These are phyloP conservation scores for Axinella damicornis DNA, from an alignment of 37 sponge, comb jelly and placozoan genomes.

Conservation along the genomic window DNA sequence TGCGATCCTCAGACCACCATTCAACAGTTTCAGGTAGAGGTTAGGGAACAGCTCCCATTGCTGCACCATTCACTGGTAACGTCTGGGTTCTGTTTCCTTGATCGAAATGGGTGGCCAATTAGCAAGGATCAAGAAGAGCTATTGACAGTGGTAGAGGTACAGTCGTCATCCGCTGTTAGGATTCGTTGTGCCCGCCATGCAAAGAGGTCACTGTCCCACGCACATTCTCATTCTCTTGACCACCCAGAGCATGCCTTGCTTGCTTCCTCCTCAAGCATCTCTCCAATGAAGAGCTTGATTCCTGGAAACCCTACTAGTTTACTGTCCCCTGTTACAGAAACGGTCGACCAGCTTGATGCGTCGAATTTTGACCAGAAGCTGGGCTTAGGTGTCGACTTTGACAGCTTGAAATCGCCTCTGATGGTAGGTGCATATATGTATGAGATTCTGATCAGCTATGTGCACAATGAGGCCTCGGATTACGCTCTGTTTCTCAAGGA, in stretches of 20 bases:
- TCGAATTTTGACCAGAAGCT: not conserved
- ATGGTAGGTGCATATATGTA: too few relatives aligned
- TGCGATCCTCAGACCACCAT: conserved; percentile 22
- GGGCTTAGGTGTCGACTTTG: not conserved
- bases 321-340: not conserved
- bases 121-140: conserved; percentile 48
- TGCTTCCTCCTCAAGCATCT: not conserved
- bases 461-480: conserved; percentile 66
- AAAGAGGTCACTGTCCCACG: not conserved
- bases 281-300: too few relatives aligned
- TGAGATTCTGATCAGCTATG: conserved; percentile 86
- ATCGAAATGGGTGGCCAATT: conserved; percentile 86
- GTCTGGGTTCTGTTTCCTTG: conserved; percentile 44
- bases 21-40: conserved; percentile 21
- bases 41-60: conserved; percentile 48
- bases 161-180: not conserved
- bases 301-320: not conserved
- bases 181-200: conserved; percentile 7
- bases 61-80: conserved; percentile 13
- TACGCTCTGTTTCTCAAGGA: conserved; percentile 58
- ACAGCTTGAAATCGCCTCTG: not conserved
- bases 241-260: not conserved
- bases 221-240: not conserved
- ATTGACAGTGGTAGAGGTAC: conserved; percentile 42
- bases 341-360: not conserved